Percentiles rank a stretch among this genome's conserved stretches.
phyloP scores from a whole-genome alignment of 2,797 vertebrate genomes.

The Xiphophorus birchmanni region DNA sequence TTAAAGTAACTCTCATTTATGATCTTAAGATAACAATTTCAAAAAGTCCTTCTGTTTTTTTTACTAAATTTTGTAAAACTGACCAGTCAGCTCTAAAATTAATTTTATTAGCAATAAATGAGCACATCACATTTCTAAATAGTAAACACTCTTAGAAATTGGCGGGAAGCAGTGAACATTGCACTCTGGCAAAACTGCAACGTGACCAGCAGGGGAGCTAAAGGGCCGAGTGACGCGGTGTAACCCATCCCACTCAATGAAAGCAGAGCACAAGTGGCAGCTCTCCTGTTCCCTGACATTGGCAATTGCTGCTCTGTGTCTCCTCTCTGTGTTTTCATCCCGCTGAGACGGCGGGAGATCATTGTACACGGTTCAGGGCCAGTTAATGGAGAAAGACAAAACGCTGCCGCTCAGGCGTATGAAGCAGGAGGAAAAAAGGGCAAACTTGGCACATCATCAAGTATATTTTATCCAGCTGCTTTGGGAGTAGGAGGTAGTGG shows the following conservation, averaged over 20 bases:
- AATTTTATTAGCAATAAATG: not conserved
- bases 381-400: slow-evolving; percentile 66
- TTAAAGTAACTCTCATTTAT: not conserved
- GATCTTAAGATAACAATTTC: no score
- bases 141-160: not conserved
- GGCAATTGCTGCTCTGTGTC: slow-evolving; percentile 48
- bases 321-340: slow-evolving; percentile 52
- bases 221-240: slow-evolving; percentile 7
- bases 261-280: slow-evolving; percentile 59
- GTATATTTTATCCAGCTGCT: slow-evolving; percentile 72
- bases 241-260: slow-evolving; percentile 31
- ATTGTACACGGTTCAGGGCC: slow-evolving; percentile 53
- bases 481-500: slow-evolving; percentile 51
- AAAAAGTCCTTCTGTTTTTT: not conserved
- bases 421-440: slow-evolving; percentile 17
- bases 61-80: not conserved
- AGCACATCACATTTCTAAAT: slow-evolving; percentile 8
- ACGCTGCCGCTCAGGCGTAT: slow-evolving; percentile 47
- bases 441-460: slow-evolving; percentile 64
- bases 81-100: no score
- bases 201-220: slow-evolving; percentile 56
- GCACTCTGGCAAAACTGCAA: not conserved
- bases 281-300: slow-evolving; percentile 58
- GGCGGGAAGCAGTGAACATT: slow-evolving; percentile 11
- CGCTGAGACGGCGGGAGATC: slow-evolving; percentile 58